Base-by-base conservation (phyloP, 2,113 vertebrate genomes). In the Actenoides hombroni region DNA sequence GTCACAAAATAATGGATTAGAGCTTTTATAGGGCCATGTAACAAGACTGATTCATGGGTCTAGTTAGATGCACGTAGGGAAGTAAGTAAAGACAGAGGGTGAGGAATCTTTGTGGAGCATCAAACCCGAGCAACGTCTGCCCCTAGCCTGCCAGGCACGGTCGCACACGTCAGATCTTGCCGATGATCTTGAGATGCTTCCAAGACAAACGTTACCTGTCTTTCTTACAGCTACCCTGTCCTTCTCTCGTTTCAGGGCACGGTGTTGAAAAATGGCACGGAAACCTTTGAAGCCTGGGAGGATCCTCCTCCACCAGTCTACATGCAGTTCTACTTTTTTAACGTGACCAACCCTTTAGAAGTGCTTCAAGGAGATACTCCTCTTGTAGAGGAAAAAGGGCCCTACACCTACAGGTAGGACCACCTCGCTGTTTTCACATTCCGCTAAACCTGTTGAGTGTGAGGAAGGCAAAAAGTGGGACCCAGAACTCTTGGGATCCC, bases 301-400 rank as follows among this genome's bases (percentile, higher is more conserved):
- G 98, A 96, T 51, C 99, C 99, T 25, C 98, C 99, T 28, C 98
- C 99, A 29, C 99, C 99, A 1, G 98, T 99, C 75, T 99, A 98
- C 92, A 98, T 98, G 98, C 98, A 99, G 98, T 99, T 98, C 94
- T 99, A 98, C 97, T 99, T 99, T 93, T 99, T 99, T 94, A 99
- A 99, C 3, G 86, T 99, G 82, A 99, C 98, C 76, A 99, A 99
- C 33, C 97, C 98, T 49, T 78, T 98, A 5, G 98, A 98, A 83
- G 97, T 99, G 71, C 94, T 99, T 20, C 26, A 51, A 18, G 99
- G 99, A 3, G 98, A 98, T 59, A 98, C 95, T 71, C 98, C 99
- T 48, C 92, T 86, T 2, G 95, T 99, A 33, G 96, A 95, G 23
- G 98, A 99, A 97, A 94, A 98, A 73, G 99, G 99, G 44, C 99